Evolutionary conservation across 30 jellyfish, hydroid and myxozoan species (phyloP), one percentile per base, ranked within the genome.

Genomic region (Morbakka virulenta): DNA sequence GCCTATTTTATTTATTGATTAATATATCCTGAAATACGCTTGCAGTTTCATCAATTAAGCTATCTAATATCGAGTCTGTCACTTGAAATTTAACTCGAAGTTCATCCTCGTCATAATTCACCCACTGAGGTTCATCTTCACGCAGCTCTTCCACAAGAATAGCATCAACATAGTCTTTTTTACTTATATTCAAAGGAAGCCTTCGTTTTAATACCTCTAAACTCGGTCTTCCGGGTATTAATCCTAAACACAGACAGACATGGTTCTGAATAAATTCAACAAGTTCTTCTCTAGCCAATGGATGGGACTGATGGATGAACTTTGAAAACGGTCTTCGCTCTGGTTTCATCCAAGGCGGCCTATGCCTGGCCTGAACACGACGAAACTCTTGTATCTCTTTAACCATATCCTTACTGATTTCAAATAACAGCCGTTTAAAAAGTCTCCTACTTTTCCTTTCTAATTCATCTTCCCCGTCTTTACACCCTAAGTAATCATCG

Each of bases 81-180:
- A 93, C 67, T 71, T 93, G 99, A 49, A 63, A 94, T 52, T 93
- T 93, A 21, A 93, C 99, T 2, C 97, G 82, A 3, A 82, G 33
- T 50, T 93, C 99, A 49, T 93, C 99, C 66, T 83, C 95, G 31
- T 93, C 99, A 76, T 93, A 93, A 47, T 85, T 87, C 26, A 87
- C 88, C 99, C 99, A 93, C 53, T 82, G 95, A 25, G 95, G 96
- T 62, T 93, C 99, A 63, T 93, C 99, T 53, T 93, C 97, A 50
- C 99, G 95, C 29, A 93, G 84, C 36, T 93, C 99, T 29, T 93
- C 96, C 14, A 93, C 99, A 22, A 93, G 57, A 14, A 93, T 49
- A 3, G 99, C 99, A 50, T 93, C 99, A 26, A 93, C 95, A 67
- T 93, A 93, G 52, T 93, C 99, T 62, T 93, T 93, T 73, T 93